Conservation (phyloP, 2,797 vertebrate species). For the Epinephelus coioides region DNA sequence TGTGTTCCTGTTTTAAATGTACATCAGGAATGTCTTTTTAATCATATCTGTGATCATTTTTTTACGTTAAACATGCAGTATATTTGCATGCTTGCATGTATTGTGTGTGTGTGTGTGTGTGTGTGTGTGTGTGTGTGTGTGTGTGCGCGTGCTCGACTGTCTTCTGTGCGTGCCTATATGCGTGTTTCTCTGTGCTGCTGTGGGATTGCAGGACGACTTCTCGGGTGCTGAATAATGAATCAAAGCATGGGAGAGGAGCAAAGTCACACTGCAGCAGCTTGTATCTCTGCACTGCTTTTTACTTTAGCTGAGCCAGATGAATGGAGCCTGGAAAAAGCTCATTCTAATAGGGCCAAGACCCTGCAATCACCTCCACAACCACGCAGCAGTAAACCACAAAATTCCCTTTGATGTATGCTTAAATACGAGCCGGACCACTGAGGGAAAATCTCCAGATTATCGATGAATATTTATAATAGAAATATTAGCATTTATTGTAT, state of each 20-base stretch:
- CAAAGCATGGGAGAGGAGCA: conserved; percentile 83
- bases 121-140: background rate
- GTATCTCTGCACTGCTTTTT: conserved; percentile 72
- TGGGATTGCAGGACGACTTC: conserved; percentile 83
- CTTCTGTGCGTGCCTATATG: conserved; percentile 23
- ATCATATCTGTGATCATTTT: conserved; percentile 13
- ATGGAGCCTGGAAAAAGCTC: conserved; percentile 53
- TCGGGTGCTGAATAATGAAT: conserved; percentile 87
- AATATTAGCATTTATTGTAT: conserved; percentile 48
- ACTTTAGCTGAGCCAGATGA: conserved; percentile 66
- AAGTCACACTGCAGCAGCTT: conserved; percentile 83
- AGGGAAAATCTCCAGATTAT: conserved; percentile 38
- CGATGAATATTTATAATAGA: conserved; percentile 59
- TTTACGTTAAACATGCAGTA: conserved; percentile 23
- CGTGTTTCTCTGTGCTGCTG: conserved; percentile 69
- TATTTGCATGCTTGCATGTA: conserved; percentile 25
- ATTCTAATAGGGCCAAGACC: conserved; percentile 56
- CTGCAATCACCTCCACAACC: conserved; percentile 54
- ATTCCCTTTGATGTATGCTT: conserved; percentile 54
- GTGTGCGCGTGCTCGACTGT: conserved; percentile 11
- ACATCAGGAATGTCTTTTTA: conserved; percentile 2
- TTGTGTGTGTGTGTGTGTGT: conserved; percentile 17
- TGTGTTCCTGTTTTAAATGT: conserved; percentile 43
- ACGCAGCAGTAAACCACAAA: conserved; percentile 38
- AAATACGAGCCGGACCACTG: conserved; percentile 33